Evolutionary conservation across 2,888 invertebrate genomes (phyloP).

Genomic region (Orthosia gothica): DNA sequence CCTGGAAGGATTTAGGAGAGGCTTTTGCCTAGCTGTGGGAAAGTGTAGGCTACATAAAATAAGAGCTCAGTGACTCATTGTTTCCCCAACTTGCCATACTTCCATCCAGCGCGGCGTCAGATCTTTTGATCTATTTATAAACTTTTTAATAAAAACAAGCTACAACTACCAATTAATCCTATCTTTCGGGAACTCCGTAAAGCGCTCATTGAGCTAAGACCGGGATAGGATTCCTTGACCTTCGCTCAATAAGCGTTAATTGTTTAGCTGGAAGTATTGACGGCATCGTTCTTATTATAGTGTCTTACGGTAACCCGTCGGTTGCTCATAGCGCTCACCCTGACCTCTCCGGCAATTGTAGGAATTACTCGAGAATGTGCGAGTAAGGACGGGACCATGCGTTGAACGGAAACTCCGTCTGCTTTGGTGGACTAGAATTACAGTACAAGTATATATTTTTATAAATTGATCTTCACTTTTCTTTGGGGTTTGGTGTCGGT

Average conservation of each 20-base stretch:
- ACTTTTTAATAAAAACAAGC: conserved; percentile 8
- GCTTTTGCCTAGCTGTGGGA: too few relatives aligned
- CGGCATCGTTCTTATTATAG: conserved; percentile 63
- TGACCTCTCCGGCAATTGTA: conserved; percentile 65
- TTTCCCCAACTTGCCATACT: background rate
- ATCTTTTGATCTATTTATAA: conserved; percentile 2
- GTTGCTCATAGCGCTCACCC: conserved; percentile 17
- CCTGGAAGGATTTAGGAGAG: too few relatives aligned
- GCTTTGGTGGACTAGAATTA: conserved; percentile 9
- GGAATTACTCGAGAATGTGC: conserved; percentile 58
- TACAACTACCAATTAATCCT: conserved; percentile 9
- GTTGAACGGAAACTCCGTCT: conserved; percentile 38
- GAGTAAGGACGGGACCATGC: conserved; percentile 25
- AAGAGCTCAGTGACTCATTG: background rate
- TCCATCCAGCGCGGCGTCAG: background rate
- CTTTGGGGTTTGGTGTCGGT: background rate
- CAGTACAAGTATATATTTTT: background rate
- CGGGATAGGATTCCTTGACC: conserved; percentile 46
- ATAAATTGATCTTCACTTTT: background rate
- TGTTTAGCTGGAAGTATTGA: conserved; percentile 61
- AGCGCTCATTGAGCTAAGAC: background rate
- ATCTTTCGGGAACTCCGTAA: conserved; percentile 11
- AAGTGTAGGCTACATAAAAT: too few relatives aligned
- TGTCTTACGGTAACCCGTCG: conserved; percentile 50
- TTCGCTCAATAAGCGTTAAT: conserved; percentile 52